Base-by-base conservation (phyloP, 2,888 invertebrate genomes). In the Bembecia ichneumoniformis region DNA sequence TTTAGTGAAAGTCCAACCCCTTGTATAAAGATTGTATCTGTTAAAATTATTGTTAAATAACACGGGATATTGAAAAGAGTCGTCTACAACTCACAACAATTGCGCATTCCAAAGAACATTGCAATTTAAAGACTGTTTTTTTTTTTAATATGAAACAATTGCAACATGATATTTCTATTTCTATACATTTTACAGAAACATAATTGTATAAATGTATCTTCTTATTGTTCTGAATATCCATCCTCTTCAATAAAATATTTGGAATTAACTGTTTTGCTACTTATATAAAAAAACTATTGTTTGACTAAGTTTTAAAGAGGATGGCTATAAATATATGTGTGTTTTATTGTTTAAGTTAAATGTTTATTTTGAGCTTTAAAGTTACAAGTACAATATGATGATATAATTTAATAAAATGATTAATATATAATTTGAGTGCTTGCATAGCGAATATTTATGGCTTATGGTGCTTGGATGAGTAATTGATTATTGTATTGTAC, bases 341-440 rank as follows among this genome's bases (percentile, higher is more conserved):
- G 40, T 40, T 40, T 14, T 40, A 40, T 40, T 40, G n/a, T 13
- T 40, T 40, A 5, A 5, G 14, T 40, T 13, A 14, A 40, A 13
- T 28, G 28, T 20, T 75, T 71, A 68, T 76, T 82, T 79, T 77
- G 72, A 86, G 86, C 86, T 87, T 87, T 86, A 84, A 82, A 72
- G 57, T 73, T 67, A 59, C 68, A 58, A 83, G 86, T 86, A 86
- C 84, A 84, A 82, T 36, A 53, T 74, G 70, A 66, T 77, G 68
- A 66, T 53, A 58, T 63, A 58, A 49, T 51, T 68, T 62, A 66
- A 60, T 56, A 67, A 72, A 61, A 72, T 62, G 51, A 68, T 60
- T 77, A 80, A 77, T 74, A 79, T 82, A 76, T 77, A 67, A 73
- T 74, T 75, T 52, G 63, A 65, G 70, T 68, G 64, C 66, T 67